A percentile compares a stretch with the other conserved stretches of the same genome.
phyloP scores from a whole-genome alignment of 2,113 vertebrate species.

The Indri indri region DNA sequence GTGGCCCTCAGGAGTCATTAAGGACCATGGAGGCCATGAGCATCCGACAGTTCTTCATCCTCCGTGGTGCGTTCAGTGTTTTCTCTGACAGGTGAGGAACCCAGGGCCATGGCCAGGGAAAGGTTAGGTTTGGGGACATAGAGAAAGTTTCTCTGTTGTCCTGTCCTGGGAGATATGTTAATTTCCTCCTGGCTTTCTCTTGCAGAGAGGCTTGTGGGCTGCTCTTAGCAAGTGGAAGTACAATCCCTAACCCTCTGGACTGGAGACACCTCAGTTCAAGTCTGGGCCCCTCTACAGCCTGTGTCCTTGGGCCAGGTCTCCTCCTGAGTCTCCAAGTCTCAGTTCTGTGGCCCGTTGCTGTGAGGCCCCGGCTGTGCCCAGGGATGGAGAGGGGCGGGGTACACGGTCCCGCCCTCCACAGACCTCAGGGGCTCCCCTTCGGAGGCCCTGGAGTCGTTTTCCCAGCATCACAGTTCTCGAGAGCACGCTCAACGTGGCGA shows the following conservation, averaged over 20 bases:
- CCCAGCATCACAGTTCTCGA: neutral
- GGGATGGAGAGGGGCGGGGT: too few relatives aligned
- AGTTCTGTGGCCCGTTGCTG: neutral
- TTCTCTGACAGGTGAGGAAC: neutral
- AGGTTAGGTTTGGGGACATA: neutral
- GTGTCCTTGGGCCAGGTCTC: neutral
- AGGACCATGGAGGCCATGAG: neutral
- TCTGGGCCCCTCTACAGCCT: neutral
- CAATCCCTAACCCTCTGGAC: neutral
- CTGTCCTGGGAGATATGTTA: neutral
- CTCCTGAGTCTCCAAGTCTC: neutral
- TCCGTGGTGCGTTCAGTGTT: neutral
- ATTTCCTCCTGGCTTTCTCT: neutral
- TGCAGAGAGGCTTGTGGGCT: neutral
- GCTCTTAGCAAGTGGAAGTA: neutral
- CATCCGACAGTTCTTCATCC: neutral
- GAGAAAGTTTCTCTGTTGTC: neutral
- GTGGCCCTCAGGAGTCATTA: neutral
- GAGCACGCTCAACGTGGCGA: neutral
- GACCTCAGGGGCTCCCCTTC: too few relatives aligned
- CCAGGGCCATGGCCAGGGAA: neutral
- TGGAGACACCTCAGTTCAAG: too few relatives aligned
- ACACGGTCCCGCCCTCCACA: fast-evolving
- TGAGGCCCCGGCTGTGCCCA: neutral
- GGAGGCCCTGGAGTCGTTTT: neutral